Base-by-base conservation (phyloP, 2,797 vertebrate species). In the Argentina silus region DNA sequence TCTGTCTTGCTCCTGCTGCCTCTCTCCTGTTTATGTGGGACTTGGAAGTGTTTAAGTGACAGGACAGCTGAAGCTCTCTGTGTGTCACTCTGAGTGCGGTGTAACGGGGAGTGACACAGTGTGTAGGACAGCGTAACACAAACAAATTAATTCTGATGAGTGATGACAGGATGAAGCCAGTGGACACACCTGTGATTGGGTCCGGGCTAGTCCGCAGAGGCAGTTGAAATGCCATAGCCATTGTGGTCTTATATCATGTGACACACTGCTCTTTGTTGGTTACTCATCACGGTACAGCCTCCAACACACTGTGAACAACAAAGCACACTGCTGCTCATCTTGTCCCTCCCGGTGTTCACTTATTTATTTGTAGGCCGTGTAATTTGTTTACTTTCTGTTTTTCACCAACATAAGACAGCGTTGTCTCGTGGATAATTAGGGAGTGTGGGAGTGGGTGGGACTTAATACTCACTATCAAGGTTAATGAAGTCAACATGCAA, bases 141-240 rank as follows among this genome's bases (percentile, higher is more conserved):
- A 56, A 74, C 81, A 87, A 86, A 88, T 82, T 77, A 90, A 73
- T 36, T 74, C 71, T 83, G 88, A 92, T 90, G 69, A 81, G 77
- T 74, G 81, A 87, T 89, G 91, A 89, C 90, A 90, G 84, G 81
- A 81, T 86, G 79, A 83, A 91, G 86, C 83, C 85, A 82, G 56
- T 19, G 71, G 72, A 77, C 87, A 83, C 88, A 90, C 89, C 88
- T 89, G 76, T 84, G 79, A 89, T 76, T 84, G 80, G 75, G 73
- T 80, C 51, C 27, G 51, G 14, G 81, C 80, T 83, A 67, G 66
- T 78, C 66, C 70, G 80, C 74, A 73, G 74, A 83, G 76, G 81
- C 78, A 84, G 80, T 82, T 81, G 85, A 85, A 86, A 79, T 55
- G 79, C 72, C 75, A 82, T 69, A 64, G 73, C 75, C 59, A 55